Evolutionary conservation across 2,113 vertebrate species (phyloP), one percentile per base, ranked within the genome.

Genomic region (Oophaga pumilio): DNA sequence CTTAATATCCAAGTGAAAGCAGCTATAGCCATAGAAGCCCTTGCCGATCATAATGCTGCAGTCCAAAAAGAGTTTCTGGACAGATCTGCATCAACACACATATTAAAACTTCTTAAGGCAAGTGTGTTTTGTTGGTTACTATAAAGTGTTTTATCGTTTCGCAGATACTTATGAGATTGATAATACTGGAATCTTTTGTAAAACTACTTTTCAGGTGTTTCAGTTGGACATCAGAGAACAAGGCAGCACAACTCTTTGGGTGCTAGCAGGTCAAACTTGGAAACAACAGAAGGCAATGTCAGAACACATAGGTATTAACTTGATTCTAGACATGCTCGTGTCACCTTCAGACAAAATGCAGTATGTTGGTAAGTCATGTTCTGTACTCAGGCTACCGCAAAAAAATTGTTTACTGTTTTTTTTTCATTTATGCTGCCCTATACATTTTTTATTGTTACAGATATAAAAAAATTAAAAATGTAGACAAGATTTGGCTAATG

Each of bases 331-430:
- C 53, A 93, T 96, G 93, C 93, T 95, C 85, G 84, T 95, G 56
- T 94, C 95, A 10, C 90, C 94, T 18, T 96, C 95, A 20, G 94
- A 95, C 89, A 95, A 93, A 89, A 95, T 96, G 94, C 95, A 95
- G 85, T 94, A 94, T 52, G 94, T 96, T 62, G 95, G 95, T 96
- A 91, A 91, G 94, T 87, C 52, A 22, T 74, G 62, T 11, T 66
- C 33, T 0, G 33, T 43, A 43, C 33, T 43, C 33, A 43, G 33
- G 33, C 33, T 43, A 43, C 33, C 33, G 5, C 33, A 43, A 43
- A 43, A 43, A 43, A 43, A 43, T 43, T 33, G 33, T 43, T 43
- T 43, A 43, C 33, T 43, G 33, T 43, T 43, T 43, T 43, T 33
- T 43, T n/a, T n/a, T n/a, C n/a, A n/a, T n/a, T 43, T 1, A 43